These are phyloP conservation scores for Ephestia elutella DNA, from an alignment of 1,140 invertebrate genomes.

Conservation along the genomic window DNA sequence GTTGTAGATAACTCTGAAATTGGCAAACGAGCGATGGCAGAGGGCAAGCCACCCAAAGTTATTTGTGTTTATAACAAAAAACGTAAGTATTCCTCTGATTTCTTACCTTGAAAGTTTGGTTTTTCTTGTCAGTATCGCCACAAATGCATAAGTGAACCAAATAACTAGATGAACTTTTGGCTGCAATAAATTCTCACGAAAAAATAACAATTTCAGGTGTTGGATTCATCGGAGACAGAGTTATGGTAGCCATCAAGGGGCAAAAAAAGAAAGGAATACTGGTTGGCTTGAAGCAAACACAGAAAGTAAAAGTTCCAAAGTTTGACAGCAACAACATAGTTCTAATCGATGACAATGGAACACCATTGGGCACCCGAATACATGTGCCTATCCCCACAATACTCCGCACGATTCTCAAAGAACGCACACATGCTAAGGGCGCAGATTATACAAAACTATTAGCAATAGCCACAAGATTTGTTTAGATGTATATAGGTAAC, in stretches of 20 bases:
- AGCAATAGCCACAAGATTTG: conserved; percentile 93
- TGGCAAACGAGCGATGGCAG: conserved; percentile 93
- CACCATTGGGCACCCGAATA: conserved; percentile 94
- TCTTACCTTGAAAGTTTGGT: not conserved
- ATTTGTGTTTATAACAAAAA: conserved; percentile 93
- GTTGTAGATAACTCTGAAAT: conserved; percentile 97
- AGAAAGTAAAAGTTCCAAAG: conserved; percentile 88
- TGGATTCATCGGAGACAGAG: conserved; percentile 84
- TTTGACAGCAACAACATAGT: conserved; percentile 99
- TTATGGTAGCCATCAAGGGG: conserved; percentile 96
- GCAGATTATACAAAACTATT: conserved; percentile 96
- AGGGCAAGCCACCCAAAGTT: conserved; percentile 92
- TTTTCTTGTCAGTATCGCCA: not conserved
- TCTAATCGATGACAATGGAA: conserved; percentile 95
- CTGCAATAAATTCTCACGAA: not conserved
- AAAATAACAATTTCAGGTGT: conserved; percentile 47
- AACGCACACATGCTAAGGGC: conserved; percentile 87
- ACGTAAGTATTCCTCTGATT: conserved; percentile 35
- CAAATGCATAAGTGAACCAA: too few species aligned
- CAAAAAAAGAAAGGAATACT: conserved; percentile 97
- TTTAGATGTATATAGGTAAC: conserved; percentile 75
- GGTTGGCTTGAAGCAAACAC: conserved; percentile 92
- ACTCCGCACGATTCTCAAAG: conserved; percentile 89
- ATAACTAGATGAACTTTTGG: too few species aligned
- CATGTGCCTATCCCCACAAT: conserved; percentile 95